Conservation (phyloP, 2,113 vertebrate species). For the Zosterops japonicus region DNA sequence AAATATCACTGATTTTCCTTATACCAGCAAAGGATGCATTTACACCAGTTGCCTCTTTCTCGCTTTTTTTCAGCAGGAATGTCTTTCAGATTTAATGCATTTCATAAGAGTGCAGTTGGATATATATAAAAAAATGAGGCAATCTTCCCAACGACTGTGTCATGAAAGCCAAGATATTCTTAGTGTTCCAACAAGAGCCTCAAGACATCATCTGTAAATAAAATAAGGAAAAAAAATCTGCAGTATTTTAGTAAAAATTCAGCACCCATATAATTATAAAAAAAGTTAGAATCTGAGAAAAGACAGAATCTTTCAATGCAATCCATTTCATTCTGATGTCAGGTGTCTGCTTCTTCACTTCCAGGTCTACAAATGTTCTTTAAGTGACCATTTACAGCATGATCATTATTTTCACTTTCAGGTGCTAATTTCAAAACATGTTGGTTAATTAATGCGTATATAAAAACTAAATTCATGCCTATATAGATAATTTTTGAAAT, state of each 20-base stretch:
- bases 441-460: background rate
- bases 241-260: background rate
- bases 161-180: background rate
- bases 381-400: background rate
- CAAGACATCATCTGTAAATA: background rate
- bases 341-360: background rate
- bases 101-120: background rate
- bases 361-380: background rate
- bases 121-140: background rate
- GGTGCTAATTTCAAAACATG: background rate
- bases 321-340: background rate
- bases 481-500: background rate
- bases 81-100: background rate
- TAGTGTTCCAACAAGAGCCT: background rate
- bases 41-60: background rate
- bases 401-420: background rate
- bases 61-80: background rate
- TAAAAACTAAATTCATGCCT: background rate
- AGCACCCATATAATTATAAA: background rate
- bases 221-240: background rate
- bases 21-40: background rate
- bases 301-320: background rate
- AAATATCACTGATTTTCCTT: background rate
- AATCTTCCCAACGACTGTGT: background rate
- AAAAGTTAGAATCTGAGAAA: background rate